Evolutionary conservation across 1,140 invertebrate genomes (phyloP), one percentile per base, ranked within the genome.

Genomic region (Adelges cooleyi): DNA sequence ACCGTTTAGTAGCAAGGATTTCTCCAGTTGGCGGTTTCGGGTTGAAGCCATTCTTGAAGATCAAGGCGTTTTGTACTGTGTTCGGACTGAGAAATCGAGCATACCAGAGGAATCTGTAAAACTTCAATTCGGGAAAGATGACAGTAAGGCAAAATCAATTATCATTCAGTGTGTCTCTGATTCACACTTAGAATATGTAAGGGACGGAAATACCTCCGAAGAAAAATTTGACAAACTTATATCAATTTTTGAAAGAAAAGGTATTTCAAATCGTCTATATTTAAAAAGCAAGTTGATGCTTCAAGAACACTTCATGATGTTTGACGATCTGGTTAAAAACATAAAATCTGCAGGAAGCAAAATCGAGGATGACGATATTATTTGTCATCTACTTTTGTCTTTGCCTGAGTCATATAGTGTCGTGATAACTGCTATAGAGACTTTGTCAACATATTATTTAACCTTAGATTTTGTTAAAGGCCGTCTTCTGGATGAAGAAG

Each of bases 361-460:
- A 69, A 46, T 77, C 22, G 71, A 75, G 36, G 75, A 77, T 65
- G 68, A 52, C 25, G 69, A 74, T 46, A 71, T 71, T 67, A 68
- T 75, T 1, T 71, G 71, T 18, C 73, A 76, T 69, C 69, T 77
- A 54, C 68, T 77, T 18, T 56, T 74, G 0, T 74, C 71, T 48
- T 66, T 77, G 50, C 73, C 76, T 6, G 42, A 69, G 51, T 66
- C 48, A 33, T 76, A 73, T 67, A 72, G 75, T 67, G 70, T 69
- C 8, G 68, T 76, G 23, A 69, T 75, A 13, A 76, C 74, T 20
- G 74, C 75, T 9, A 71, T 78, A 10, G 74, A 77, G 70, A 77
- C 75, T 3, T 59, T 76, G 29, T 66, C 71, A 0, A 71, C 73
- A 54, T 70, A 73, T 53, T 72, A 72, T 66, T 65, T 74, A 62